Conservation (phyloP, 2,888 invertebrate species). For the Clunio marinus region DNA sequence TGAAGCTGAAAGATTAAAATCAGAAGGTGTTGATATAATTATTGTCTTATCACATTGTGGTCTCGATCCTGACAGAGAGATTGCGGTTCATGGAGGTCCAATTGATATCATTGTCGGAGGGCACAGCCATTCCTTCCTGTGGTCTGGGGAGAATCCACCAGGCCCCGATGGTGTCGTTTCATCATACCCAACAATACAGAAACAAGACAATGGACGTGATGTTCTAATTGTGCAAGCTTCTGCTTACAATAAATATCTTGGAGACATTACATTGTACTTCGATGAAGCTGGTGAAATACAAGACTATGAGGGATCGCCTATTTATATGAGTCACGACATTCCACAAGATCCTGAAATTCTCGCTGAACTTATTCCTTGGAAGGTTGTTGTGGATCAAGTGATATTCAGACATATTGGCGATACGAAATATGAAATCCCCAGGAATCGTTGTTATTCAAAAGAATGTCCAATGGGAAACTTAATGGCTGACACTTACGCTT, state of each 20-base stretch:
- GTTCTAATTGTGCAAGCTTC: slow-evolving; percentile 67
- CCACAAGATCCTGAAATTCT: slow-evolving; percentile 58
- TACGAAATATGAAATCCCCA: slow-evolving; percentile 57
- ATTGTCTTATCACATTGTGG: slow-evolving; percentile 80
- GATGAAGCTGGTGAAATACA: slow-evolving; percentile 62
- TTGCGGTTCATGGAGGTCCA: slow-evolving; percentile 62
- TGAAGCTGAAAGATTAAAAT: slow-evolving; percentile 61
- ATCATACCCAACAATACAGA: slow-evolving; percentile 67
- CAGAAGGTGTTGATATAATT: slow-evolving; percentile 67
- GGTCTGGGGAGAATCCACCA: slow-evolving; percentile 56
- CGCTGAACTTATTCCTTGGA: slow-evolving; percentile 58
- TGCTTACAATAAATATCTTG: slow-evolving; percentile 71
- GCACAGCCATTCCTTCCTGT: slow-evolving; percentile 77
- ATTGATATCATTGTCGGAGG: slow-evolving; percentile 82
- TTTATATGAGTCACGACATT: slow-evolving; percentile 61
- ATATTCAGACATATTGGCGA: slow-evolving; percentile 58
- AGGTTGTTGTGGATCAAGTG: slow-evolving; percentile 54
- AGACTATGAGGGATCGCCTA: slow-evolving; percentile 68
- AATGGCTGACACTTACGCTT: slow-evolving; percentile 66
- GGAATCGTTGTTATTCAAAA: slow-evolving; percentile 53
- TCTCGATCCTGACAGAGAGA: slow-evolving; percentile 60
- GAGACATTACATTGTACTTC: slow-evolving; percentile 68
- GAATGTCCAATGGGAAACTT: slow-evolving; percentile 75
- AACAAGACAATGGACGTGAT: slow-evolving; percentile 51
- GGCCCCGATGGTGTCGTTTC: slow-evolving; percentile 58